Conservation (phyloP, 2,797 vertebrate species). For the Petrocephalus sullivani region DNA sequence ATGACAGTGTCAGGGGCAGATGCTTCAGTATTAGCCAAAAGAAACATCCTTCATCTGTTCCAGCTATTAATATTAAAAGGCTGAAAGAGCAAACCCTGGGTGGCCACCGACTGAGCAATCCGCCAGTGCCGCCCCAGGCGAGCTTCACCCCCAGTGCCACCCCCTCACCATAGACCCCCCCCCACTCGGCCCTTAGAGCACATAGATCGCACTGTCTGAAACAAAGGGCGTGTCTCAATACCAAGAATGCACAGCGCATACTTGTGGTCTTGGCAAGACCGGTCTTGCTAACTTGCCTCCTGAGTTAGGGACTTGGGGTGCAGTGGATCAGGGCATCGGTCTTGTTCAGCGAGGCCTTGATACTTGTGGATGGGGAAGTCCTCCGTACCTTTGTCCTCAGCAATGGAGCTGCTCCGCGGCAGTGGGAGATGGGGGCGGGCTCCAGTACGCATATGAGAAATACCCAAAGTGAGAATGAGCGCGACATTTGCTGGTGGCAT, state of each 20-base stretch:
- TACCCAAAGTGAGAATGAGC: not conserved
- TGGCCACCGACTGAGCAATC: not conserved
- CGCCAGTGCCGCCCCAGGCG: not conserved
- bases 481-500: not conserved
- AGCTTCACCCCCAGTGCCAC: not conserved
- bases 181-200: not conserved
- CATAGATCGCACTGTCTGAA: not conserved
- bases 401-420: not conserved
- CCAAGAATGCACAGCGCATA: not conserved
- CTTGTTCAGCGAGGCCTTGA: not conserved
- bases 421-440: not conserved
- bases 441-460: not conserved
- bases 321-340: not conserved
- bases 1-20: not conserved
- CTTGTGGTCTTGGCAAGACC: not conserved
- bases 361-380: not conserved
- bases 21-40: not conserved
- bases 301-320: not conserved
- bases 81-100: not conserved
- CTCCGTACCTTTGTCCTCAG: not conserved
- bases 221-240: not conserved
- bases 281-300: not conserved
- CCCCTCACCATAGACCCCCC: not conserved
- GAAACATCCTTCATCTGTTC: not conserved
- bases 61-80: not conserved